phyloP scores from a whole-genome alignment of 2,113 vertebrate species.

The Hemibagrus wyckioides region DNA sequence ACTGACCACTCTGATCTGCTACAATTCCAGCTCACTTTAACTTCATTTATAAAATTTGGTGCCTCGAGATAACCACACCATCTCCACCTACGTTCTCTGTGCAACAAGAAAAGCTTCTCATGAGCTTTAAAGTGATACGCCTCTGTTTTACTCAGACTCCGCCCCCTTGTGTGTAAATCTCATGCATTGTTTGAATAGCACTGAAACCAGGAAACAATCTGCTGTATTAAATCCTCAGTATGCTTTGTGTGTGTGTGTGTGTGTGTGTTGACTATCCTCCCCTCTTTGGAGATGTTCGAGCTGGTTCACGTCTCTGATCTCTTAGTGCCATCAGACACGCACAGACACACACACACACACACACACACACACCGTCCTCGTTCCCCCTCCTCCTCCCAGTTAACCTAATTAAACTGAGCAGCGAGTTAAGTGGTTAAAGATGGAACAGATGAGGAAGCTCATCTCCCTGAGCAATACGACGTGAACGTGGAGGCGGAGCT shows the following conservation, averaged over 20 bases:
- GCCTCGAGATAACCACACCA: too few relatives aligned
- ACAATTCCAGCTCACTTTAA: too few relatives aligned
- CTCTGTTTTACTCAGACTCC: neutral
- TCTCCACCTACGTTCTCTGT: too few relatives aligned
- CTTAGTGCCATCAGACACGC: neutral
- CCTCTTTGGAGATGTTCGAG: neutral
- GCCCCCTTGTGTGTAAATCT: neutral
- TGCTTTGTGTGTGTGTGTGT: slow-evolving; percentile 12
- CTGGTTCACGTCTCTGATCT: neutral
- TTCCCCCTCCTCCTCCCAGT: neutral
- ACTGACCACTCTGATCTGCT: too few relatives aligned
- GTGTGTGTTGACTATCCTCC: neutral
- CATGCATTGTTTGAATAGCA: neutral
- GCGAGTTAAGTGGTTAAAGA: slow-evolving; percentile 4
- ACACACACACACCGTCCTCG: neutral
- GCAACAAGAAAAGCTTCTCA: too few relatives aligned
- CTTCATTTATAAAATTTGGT: too few relatives aligned
- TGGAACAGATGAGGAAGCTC: neutral
- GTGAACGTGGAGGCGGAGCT: neutral
- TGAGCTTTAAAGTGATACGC: too few relatives aligned
- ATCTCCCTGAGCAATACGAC: neutral
- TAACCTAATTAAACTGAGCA: neutral
- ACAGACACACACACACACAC: neutral
- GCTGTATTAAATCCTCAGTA: too few relatives aligned
- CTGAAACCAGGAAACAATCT: neutral